Base-by-base conservation (phyloP, 2,797 vertebrate species). In the Macropodus opercularis region DNA sequence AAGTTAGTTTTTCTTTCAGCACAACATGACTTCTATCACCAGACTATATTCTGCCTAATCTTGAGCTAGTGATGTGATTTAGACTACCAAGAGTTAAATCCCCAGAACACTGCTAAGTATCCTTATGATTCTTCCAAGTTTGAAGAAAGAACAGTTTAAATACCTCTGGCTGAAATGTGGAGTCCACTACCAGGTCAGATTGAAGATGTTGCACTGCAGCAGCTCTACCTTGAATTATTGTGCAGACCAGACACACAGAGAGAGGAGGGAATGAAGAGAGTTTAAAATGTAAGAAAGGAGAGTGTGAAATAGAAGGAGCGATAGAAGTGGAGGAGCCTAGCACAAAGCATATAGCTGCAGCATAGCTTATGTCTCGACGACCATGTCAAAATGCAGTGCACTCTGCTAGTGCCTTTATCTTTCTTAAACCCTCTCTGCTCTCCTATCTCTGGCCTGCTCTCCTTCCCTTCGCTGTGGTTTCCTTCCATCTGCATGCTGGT, bases 331-430 rank as follows among this genome's bases (percentile, higher is more conserved):
- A 78, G 62, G 60, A 79, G 69, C 38, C 39, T 40, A 17, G 70
- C 76, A 84, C 72, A 85, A 80, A 84, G 79, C 67, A 32, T 32
- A 75, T 64, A 55, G 82, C 85, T 88, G 69, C 80, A 85, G 87
- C 85, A 88, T 77, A 85, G 79, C 74, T 84, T 84, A 83, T 50
- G 77, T 76, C 70, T 61, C 76, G 72, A 81, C 63, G 42, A 59
- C 79, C 78, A 80, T 88, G 81, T 85, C 80, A 80, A 55, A 84
- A 84, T 76, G 75, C 83, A 83, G 61, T 63, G 71, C 66, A 63
- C 75, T 78, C 61, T 76, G 56, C 66, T 72, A 62, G 68, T 73
- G 65, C 66, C 72, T 83, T 83, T 85, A 85, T 87, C 83, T 75
- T 56, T 42, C 74, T 63, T 54, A 39, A 75, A 75, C 70, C 69